A percentile compares a stretch with the other conserved stretches of the same genome.
phyloP scores from a whole-genome alignment of 1,140 invertebrate genomes.

The Heliconius nattereri region DNA sequence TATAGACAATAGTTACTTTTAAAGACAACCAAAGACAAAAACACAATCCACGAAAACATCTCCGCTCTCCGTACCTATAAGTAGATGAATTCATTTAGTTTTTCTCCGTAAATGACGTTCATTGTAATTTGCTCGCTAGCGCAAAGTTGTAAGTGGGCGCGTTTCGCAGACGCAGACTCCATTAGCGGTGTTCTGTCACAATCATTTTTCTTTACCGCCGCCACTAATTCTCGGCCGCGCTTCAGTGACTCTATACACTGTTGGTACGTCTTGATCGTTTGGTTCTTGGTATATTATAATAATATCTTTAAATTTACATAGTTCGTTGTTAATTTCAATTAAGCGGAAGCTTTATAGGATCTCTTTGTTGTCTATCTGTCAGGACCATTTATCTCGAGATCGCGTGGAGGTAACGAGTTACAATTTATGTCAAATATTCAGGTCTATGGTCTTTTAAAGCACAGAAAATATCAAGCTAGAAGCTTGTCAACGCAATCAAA shows the following conservation, averaged over 20 bases:
- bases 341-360: no score
- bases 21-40: background rate
- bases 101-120: conserved; percentile 39
- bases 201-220: conserved; percentile 80
- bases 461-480: no score
- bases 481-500: no score
- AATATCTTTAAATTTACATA: background rate
- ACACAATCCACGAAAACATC: conserved; percentile 17
- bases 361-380: no score
- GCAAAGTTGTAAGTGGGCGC: conserved; percentile 64
- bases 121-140: conserved; percentile 42
- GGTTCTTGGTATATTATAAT: background rate
- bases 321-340: background rate
- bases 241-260: conserved; percentile 61
- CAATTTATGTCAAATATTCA: no score
- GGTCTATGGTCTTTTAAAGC: no score
- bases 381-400: no score
- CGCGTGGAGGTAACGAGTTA: no score
- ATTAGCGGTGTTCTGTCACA: conserved; percentile 80
- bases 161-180: conserved; percentile 79
- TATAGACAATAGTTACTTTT: background rate
- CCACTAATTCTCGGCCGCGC: conserved; percentile 77
- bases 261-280: conserved; percentile 52
- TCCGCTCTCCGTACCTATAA: background rate
- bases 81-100: conserved; percentile 29